Base-by-base conservation (phyloP, 1,140 invertebrate genomes). In the Aphelinus certus region DNA sequence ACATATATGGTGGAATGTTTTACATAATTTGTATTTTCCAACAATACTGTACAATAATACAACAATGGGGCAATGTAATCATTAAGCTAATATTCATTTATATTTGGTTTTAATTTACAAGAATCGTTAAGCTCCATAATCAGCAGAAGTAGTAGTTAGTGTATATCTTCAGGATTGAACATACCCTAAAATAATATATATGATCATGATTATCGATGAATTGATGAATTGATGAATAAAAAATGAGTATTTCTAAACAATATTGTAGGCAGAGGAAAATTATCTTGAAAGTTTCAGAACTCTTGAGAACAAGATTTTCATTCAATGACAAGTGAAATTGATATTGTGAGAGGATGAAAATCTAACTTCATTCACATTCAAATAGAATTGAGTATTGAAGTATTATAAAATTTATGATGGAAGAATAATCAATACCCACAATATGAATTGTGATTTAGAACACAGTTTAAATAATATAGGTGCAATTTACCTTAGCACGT, bases 131-230 rank as follows among this genome's bases (percentile, higher is more conserved):
- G 49, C 46, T 55, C 5, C 42, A 61, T 71, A n/a, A 56, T 80
- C 70, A 77, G 48, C 56, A 75, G 57, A 73, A 73, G 51, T 57
- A 76, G 64, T 46, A 47, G 43, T 84, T 81, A 88, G 77, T 88
- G 87, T 84, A 93, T 88, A 84, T 95, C 94, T 75, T 95, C 94
- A 53, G 94, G 94, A 88, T 95, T 95, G 87, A 95, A 95, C 94
- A 95, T 95, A 78, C 94, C 94, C 93, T 95, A 87, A 67, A 92
- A 92, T 26, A 26, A 26, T 26, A 26, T 26, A 26, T 26, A 26
- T 26, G 26, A 26, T 26, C 26, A 26, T 26, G 26, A 26, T 26
- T 26, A 0, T 26, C 0, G 26, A 26, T 26, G 26, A 26, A 26
- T 26, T 26, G 26, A 26, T 26, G 26, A 26, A 26, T 26, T 26